Evolutionary conservation across 2,113 vertebrate genomes (phyloP).

Genomic region (Ursus arctos): DNA sequence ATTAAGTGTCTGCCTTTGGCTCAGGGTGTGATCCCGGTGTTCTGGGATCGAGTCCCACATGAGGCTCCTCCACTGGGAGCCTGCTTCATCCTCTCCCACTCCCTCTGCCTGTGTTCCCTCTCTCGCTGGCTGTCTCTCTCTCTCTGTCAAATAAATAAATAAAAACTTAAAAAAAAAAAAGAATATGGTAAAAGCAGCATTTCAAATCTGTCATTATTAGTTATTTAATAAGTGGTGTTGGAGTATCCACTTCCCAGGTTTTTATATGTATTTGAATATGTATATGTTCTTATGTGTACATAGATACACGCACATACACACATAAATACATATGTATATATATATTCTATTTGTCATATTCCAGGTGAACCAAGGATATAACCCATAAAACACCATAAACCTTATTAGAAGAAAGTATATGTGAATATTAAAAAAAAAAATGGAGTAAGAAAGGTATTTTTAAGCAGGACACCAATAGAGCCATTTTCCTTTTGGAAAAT

Average conservation of each 20-base stretch:
- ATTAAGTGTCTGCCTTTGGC: no score
- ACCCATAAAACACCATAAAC: background rate
- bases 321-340: background rate
- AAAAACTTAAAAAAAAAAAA: background rate
- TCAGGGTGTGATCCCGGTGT: no score
- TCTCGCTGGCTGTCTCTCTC: no score
- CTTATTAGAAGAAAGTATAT: constrained; percentile 14
- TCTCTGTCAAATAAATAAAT: no score
- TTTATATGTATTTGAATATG: background rate
- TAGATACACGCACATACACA: background rate
- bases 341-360: background rate
- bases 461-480: background rate
- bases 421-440: background rate
- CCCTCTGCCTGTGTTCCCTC: no score
- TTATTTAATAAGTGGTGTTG: background rate
- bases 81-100: no score
- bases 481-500: background rate
- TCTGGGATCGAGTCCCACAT: no score
- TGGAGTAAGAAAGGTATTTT: background rate
- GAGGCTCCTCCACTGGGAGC: no score
- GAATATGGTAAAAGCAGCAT: background rate
- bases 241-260: background rate
- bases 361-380: background rate
- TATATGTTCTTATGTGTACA: background rate
- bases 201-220: background rate